Percentiles rank a stretch among this genome's conserved stretches.
phyloP scores from a whole-genome alignment of 2,797 vertebrate species.

The Phoebastria nigripes region DNA sequence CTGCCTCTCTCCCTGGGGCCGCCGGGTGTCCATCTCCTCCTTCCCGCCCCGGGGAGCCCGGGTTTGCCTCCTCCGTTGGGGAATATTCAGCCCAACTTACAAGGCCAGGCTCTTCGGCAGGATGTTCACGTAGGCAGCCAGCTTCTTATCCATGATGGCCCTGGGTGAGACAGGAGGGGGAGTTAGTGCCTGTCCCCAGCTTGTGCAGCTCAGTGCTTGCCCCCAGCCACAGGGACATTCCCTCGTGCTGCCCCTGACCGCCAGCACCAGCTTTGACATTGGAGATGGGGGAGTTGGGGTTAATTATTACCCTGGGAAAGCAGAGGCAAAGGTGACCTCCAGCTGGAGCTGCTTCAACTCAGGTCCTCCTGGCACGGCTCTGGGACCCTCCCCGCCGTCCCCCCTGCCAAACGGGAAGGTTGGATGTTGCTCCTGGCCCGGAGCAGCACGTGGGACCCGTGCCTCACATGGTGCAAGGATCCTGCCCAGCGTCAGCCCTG shows the following conservation, averaged over 20 bases:
- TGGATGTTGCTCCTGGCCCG: not conserved
- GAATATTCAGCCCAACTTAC: slow-evolving; percentile 73
- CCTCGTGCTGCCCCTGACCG: not conserved
- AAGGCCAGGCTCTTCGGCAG: slow-evolving; percentile 81
- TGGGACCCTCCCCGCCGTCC: not conserved
- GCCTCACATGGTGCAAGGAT: not conserved
- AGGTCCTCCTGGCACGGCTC: not conserved
- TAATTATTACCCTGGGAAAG: not conserved
- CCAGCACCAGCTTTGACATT: not conserved
- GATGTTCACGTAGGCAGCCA: slow-evolving; percentile 86
- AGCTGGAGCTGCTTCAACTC: not conserved
- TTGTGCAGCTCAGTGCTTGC: rapidly evolving
- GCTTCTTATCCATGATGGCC: slow-evolving; percentile 82
- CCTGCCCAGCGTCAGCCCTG: not conserved
- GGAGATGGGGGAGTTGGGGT: not conserved
- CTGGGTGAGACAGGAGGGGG: slow-evolving; percentile 63
- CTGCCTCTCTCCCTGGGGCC: not conserved
- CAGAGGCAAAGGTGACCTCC: not conserved
- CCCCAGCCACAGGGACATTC: not conserved
- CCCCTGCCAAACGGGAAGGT: not conserved
- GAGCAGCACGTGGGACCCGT: not conserved
- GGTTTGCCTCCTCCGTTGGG: not conserved
- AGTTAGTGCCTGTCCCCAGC: not conserved
- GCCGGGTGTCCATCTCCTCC: not conserved
- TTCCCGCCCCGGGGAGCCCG: not conserved